Evolutionary conservation across 2,113 vertebrate genomes (phyloP), one percentile per base, ranked within the genome.

Genomic region (Tor tambroides): DNA sequence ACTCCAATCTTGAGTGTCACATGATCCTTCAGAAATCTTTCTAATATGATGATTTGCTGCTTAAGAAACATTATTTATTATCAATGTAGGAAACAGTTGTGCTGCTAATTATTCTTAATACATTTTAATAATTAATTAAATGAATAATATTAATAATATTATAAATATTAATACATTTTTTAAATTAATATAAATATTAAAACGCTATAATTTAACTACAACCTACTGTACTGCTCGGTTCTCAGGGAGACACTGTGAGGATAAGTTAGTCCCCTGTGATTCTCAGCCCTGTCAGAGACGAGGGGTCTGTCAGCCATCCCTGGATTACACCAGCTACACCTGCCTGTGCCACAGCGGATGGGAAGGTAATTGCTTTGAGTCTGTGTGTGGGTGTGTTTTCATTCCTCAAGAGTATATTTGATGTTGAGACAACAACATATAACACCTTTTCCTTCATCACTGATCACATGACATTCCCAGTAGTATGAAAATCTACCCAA

Each of bases 211-310:
- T n/a, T n/a, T n/a, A n/a, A n/a, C n/a, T n/a, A n/a, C n/a, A 46
- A 46, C 43, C 12, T 26, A 75, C 15, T 84, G 2, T 79, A 14
- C 28, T 49, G 10, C 82, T 71, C 65, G 30, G 38, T 83, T 86
- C 82, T n/a, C 77, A 98, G 97, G 97, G 89, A 94, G 95, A 91
- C 95, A 97, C 81, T 98, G 97, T 89, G 95, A 96, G 90, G 92
- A 93, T 0, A 93, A 96, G 59, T 93, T 97, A 88, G 92, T 91
- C 86, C 97, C 97, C n/a, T 99, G 97, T 89, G 95, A 94, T 14
- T 96, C 96, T 21, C 94, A 96, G 86, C 97, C 97, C 0, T 98
- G 97, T 92, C 94, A 97, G 90, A 97, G 93, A 83, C 96, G 95
- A 0, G 97, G 95, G 38, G 91, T 96, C 61, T 98, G 97, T 91